phyloP scores from a whole-genome alignment of 2,113 vertebrate genomes.

The Gymnobelideus leadbeateri region DNA sequence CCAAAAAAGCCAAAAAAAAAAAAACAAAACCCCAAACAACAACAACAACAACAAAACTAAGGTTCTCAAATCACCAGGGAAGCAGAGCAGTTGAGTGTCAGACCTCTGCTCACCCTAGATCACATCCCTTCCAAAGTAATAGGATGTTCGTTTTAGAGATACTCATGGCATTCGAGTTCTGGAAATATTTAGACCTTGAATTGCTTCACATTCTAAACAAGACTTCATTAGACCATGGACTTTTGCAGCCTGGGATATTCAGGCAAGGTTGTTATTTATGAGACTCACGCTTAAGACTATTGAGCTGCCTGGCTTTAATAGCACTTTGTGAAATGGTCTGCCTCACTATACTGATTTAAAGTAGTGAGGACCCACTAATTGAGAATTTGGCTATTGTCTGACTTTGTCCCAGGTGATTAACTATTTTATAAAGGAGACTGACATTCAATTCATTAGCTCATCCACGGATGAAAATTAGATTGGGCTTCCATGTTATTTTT shows the following conservation, averaged over 20 bases:
- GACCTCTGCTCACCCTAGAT: background rate
- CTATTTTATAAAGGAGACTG: constrained; percentile 38
- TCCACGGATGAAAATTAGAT: constrained; percentile 61
- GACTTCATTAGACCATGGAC: background rate
- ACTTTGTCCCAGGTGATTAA: constrained; percentile 55
- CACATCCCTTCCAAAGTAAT: background rate
- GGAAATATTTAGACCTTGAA: background rate
- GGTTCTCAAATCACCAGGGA: background rate
- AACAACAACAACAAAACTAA: too few species aligned
- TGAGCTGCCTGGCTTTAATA: constrained; percentile 28
- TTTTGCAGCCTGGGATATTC: constrained; percentile 34
- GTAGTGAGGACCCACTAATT: constrained; percentile 52
- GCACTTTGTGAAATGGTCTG: constrained; percentile 5
- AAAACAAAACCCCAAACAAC: too few species aligned
- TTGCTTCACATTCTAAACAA: constrained; percentile 22
- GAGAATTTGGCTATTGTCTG: constrained; percentile 59
- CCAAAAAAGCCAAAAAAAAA: too few species aligned
- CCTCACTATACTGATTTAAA: background rate
- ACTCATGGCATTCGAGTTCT: background rate
- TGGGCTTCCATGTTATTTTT: constrained; percentile 64
- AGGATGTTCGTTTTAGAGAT: constrained; percentile 40
- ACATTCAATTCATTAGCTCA: constrained; percentile 30
- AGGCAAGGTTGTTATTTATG: constrained; percentile 30
- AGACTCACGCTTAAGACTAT: constrained; percentile 43
- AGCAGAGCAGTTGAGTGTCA: background rate